A percentile compares a stretch with the other conserved stretches of the same genome.
phyloP scores from a whole-genome alignment of 2,888 invertebrate genomes.

The Catocala fraxini region DNA sequence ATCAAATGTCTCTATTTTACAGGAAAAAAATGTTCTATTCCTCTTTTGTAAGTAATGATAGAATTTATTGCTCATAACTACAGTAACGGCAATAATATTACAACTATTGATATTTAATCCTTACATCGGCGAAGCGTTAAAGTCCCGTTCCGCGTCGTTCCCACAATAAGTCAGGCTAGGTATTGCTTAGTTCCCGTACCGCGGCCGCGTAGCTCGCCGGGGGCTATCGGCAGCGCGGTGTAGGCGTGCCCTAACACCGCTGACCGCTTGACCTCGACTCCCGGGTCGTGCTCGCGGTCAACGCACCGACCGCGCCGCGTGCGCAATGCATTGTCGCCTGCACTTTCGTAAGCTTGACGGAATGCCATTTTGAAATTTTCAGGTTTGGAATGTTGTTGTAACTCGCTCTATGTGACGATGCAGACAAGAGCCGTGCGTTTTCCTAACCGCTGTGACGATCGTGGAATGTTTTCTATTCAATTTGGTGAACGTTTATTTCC shows the following conservation, averaged over 20 bases:
- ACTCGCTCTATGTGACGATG: background rate
- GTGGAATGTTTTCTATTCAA: conserved; percentile 31
- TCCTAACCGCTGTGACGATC: conserved; percentile 4
- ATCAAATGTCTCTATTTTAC: too few species aligned
- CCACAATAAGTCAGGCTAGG: conserved; percentile 44
- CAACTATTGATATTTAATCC: conserved; percentile 21
- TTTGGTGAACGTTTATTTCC: conserved; percentile 26
- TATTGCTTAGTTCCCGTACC: conserved; percentile 24
- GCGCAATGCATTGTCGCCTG: conserved; percentile 69
- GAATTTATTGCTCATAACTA: too few species aligned
- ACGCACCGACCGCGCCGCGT: conserved; percentile 66
- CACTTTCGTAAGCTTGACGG: conserved; percentile 64
- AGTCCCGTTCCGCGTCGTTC: conserved; percentile 56
- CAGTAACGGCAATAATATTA: too few species aligned
- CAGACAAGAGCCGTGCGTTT: background rate
- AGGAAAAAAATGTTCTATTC: too few species aligned
- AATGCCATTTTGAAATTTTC: conserved; percentile 60
- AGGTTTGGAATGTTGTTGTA: conserved; percentile 43
- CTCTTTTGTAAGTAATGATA: too few species aligned
- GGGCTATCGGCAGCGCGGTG: conserved; percentile 60
- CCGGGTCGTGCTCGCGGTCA: conserved; percentile 74
- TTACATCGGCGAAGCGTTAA: conserved; percentile 28
- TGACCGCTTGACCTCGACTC: conserved; percentile 83
- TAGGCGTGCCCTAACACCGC: conserved; percentile 69
- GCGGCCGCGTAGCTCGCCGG: conserved; percentile 44